Conservation (phyloP, 2,888 invertebrate species). For the Eristalis intricaria region DNA sequence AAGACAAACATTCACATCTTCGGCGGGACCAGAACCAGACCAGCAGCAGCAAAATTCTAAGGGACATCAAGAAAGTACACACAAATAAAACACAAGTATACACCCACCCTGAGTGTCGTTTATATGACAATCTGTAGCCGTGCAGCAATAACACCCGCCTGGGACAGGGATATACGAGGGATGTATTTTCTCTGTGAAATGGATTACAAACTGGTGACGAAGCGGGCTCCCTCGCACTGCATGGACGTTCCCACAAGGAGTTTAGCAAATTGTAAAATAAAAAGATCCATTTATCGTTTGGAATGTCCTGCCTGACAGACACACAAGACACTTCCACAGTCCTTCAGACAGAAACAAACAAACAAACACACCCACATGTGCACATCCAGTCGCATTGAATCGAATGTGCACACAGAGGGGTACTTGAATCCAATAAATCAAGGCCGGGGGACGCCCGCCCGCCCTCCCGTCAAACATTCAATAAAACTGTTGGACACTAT, state of each 20-base stretch:
- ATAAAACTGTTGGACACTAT: slow-evolving; percentile 62
- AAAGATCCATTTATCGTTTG: slow-evolving; percentile 52
- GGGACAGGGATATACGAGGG: slow-evolving; percentile 44
- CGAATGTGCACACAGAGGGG: neutral
- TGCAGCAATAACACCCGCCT: slow-evolving; percentile 63
- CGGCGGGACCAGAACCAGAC: neutral
- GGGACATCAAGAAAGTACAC: slow-evolving; percentile 50
- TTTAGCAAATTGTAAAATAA: slow-evolving; percentile 68
- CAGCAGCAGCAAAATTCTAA: slow-evolving; percentile 18
- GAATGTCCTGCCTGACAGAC: slow-evolving; percentile 3
- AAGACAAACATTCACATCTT: slow-evolving; percentile 38
- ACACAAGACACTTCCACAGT: slow-evolving; percentile 21
- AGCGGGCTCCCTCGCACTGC: slow-evolving; percentile 1
- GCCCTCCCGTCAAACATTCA: slow-evolving; percentile 54
- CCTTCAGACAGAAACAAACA: slow-evolving; percentile 55
- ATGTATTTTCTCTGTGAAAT: slow-evolving; percentile 56
- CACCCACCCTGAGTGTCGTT: slow-evolving; percentile 48
- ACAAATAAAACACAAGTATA: slow-evolving; percentile 54
- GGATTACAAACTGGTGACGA: slow-evolving; percentile 55
- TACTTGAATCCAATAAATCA: slow-evolving; percentile 52
- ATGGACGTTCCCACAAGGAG: slow-evolving; percentile 48
- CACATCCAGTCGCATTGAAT: neutral
- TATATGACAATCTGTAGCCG: slow-evolving; percentile 66
- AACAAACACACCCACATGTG: neutral
- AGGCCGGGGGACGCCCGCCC: slow-evolving; percentile 24